phyloP scores from a whole-genome alignment of 1,140 invertebrate genomes.

The Popillia japonica region DNA sequence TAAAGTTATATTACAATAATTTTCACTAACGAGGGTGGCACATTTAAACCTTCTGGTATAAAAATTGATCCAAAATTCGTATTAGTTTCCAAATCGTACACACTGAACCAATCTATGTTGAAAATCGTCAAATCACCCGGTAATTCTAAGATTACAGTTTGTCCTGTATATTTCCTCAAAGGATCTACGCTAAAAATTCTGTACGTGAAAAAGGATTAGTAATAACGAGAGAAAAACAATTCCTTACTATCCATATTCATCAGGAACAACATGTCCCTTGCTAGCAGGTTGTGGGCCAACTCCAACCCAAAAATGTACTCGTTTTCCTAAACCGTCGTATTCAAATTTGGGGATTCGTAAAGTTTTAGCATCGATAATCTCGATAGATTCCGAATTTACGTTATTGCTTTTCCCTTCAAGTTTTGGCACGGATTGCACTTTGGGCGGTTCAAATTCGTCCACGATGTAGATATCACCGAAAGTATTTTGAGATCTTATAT shows the following conservation, averaged over 20 bases:
- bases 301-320: constrained; percentile 89
- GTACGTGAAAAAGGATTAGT: not conserved
- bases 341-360: constrained; percentile 77
- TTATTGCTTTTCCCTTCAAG: constrained; percentile 74
- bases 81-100: constrained; percentile 78
- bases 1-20: constrained; percentile 58
- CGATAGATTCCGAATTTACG: constrained; percentile 75
- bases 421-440: constrained; percentile 74
- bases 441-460: constrained; percentile 90
- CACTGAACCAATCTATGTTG: constrained; percentile 84
- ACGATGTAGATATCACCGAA: constrained; percentile 92
- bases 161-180: constrained; percentile 73
- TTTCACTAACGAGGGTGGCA: constrained; percentile 82
- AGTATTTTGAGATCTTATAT: constrained; percentile 83
- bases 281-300: constrained; percentile 81
- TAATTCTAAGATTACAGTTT: constrained; percentile 79
- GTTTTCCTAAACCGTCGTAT: constrained; percentile 79
- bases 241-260: constrained; percentile 93
- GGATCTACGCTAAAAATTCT: constrained; percentile 70
- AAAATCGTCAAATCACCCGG: constrained; percentile 86
- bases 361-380: constrained; percentile 84
- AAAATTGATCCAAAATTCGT: constrained; percentile 80
- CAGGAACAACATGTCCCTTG: constrained; percentile 83
- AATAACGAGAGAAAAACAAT: not conserved
- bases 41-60: constrained; percentile 82